Evolutionary conservation across 2,888 invertebrate genomes (phyloP).

Genomic region (Volucella inflata): DNA sequence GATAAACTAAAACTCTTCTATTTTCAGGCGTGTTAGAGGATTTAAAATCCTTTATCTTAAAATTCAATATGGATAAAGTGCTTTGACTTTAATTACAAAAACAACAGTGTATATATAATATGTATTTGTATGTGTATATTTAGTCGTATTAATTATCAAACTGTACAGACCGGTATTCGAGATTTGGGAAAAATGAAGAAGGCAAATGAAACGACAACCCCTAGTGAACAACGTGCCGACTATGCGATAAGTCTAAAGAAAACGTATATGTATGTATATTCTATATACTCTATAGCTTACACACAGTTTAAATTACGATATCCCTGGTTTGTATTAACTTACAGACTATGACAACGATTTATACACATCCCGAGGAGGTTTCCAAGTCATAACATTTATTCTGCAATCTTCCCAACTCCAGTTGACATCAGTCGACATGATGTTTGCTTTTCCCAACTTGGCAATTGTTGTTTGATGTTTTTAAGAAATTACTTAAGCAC

Average conservation of each 20-base stretch:
- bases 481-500: conserved; percentile 40
- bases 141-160: conserved; percentile 2
- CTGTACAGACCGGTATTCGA: conserved; percentile 6
- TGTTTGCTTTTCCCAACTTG: conserved; percentile 33
- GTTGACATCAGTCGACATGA: conserved; percentile 9
- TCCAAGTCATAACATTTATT: conserved; percentile 21
- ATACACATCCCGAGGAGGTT: conserved; percentile 34
- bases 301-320: conserved; percentile 14
- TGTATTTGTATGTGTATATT: too few species aligned
- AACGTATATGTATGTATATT: neutral
- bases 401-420: conserved; percentile 17
- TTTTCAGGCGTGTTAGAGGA: too few species aligned
- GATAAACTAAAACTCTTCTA: too few species aligned
- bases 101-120: too few species aligned
- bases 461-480: conserved; percentile 51
- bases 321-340: neutral
- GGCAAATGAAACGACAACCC: neutral
- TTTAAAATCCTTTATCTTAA: too few species aligned
- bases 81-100: too few species aligned
- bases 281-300: conserved; percentile 1
- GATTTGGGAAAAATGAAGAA: neutral
- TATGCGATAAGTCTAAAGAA: conserved; percentile 22
- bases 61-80: too few species aligned
- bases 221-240: neutral
- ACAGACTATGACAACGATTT: conserved; percentile 9